Conservation (phyloP, 2,113 vertebrate species). For the Cyanoliseus patagonus region DNA sequence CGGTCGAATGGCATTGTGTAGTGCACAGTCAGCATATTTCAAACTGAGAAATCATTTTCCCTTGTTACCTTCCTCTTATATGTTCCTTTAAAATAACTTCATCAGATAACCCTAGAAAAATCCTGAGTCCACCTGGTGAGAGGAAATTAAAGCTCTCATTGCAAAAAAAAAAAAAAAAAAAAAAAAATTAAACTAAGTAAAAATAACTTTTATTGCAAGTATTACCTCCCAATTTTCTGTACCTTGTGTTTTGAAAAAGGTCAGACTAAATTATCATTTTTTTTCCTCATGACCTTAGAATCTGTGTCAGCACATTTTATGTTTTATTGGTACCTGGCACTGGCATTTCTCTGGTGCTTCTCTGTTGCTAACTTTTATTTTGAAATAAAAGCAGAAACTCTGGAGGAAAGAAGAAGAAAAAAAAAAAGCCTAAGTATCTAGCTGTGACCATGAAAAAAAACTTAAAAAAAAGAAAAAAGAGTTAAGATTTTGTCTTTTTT, state of each 20-base stretch:
- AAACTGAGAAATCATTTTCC: not conserved
- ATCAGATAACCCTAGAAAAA: not conserved
- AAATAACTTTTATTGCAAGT: not conserved
- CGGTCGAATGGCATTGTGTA: not conserved
- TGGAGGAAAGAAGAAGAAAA: rapidly evolving
- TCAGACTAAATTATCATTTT: not conserved
- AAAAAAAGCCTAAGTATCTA: not conserved
- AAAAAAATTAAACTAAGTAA: not conserved
- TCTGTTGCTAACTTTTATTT: conserved; percentile 2
- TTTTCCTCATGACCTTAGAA: not conserved
- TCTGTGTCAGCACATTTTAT: not conserved
- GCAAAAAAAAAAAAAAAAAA: not conserved
- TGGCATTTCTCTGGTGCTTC: not conserved
- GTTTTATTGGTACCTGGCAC: not conserved
- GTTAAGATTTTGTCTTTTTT: not conserved
- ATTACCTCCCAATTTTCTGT: not conserved
- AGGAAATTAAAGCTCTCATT: not conserved
- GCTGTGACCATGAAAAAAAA: not conserved
- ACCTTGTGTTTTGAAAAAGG: not conserved
- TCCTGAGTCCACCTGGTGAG: not conserved
- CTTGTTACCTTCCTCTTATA: not conserved
- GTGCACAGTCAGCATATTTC: not conserved
- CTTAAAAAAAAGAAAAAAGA: not conserved
- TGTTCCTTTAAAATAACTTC: not conserved
- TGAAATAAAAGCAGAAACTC: conserved; percentile 12